Evolutionary conservation across 2,888 invertebrate species (phyloP).

Genomic region (Aspidiotus destructor): DNA sequence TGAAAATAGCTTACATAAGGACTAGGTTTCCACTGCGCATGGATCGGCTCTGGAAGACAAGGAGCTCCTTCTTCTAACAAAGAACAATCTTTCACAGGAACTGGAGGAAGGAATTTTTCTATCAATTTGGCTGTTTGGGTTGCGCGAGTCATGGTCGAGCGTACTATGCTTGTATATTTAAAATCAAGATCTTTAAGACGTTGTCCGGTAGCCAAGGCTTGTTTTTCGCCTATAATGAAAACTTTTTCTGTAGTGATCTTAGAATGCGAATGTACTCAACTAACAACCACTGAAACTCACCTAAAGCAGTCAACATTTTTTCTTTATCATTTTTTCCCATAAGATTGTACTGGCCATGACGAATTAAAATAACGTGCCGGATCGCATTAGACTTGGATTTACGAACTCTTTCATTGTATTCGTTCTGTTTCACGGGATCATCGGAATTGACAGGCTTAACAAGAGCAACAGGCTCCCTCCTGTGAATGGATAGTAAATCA

Average conservation of each 20-base stretch:
- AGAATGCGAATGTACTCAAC: background rate
- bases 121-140: constrained; percentile 84
- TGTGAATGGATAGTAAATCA: constrained; percentile 39
- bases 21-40: constrained; percentile 79
- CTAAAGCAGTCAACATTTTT: constrained; percentile 67
- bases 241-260: background rate
- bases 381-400: constrained; percentile 53
- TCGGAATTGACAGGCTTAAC: constrained; percentile 50
- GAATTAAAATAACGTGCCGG: constrained; percentile 77
- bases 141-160: constrained; percentile 89
- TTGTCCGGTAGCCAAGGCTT: constrained; percentile 77
- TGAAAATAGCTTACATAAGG: constrained; percentile 50
- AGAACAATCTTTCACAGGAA: constrained; percentile 55
- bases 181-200: constrained; percentile 66
- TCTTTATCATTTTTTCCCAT: constrained; percentile 61
- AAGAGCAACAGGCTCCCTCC: constrained; percentile 63
- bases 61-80: constrained; percentile 89
- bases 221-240: constrained; percentile 56
- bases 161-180: constrained; percentile 67
- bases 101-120: constrained; percentile 53
- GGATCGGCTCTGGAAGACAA: constrained; percentile 83
- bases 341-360: constrained; percentile 90
- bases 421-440: constrained; percentile 53
- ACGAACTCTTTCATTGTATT: constrained; percentile 56
- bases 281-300: constrained; percentile 44